A percentile compares a stretch with the other conserved stretches of the same genome.
Evolutionary conservation across 1,140 invertebrate species (phyloP).

Genomic region (Drosophila serrata): DNA sequence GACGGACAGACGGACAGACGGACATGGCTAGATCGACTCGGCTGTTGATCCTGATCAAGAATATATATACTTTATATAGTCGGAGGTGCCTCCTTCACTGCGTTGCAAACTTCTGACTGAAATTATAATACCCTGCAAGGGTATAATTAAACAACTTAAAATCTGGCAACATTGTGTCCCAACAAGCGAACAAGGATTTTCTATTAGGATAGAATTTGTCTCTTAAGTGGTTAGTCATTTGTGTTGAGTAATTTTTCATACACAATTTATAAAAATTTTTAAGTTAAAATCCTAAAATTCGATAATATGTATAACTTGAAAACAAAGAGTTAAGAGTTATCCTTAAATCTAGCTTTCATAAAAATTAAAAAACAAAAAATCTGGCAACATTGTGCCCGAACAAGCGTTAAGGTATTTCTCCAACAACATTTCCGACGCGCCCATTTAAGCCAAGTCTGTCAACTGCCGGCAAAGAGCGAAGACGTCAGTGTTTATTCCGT

Average conservation of each 20-base stretch:
- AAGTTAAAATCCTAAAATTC: not conserved
- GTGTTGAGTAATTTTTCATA: too few relatives aligned
- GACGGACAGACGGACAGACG: too few relatives aligned
- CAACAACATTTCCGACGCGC: conserved; percentile 35
- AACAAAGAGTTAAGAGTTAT: too few relatives aligned
- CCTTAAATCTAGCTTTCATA: not conserved
- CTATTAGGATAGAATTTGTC: too few relatives aligned
- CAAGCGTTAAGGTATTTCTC: conserved; percentile 52
- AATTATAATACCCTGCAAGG: too few relatives aligned
- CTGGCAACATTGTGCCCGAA: conserved; percentile 33
- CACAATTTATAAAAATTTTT: not conserved
- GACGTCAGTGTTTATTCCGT: conserved; percentile 28
- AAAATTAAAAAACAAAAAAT: not conserved
- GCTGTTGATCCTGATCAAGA: too few relatives aligned
- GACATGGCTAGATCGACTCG: too few relatives aligned
- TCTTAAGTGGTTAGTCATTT: too few relatives aligned
- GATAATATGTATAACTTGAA: not conserved
- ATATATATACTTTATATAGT: too few relatives aligned
- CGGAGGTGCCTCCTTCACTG: too few relatives aligned
- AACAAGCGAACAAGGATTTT: too few relatives aligned
- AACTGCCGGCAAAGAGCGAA: conserved; percentile 57
- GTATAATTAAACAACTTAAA: not conserved
- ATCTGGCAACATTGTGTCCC: conserved; percentile 31
- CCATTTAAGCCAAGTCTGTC: conserved; percentile 48
- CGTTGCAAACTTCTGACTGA: too few relatives aligned